Percentiles rank a stretch among this genome's conserved stretches.
phyloP scores from a whole-genome alignment of 2,888 invertebrate genomes.

The Celastrina argiolus region DNA sequence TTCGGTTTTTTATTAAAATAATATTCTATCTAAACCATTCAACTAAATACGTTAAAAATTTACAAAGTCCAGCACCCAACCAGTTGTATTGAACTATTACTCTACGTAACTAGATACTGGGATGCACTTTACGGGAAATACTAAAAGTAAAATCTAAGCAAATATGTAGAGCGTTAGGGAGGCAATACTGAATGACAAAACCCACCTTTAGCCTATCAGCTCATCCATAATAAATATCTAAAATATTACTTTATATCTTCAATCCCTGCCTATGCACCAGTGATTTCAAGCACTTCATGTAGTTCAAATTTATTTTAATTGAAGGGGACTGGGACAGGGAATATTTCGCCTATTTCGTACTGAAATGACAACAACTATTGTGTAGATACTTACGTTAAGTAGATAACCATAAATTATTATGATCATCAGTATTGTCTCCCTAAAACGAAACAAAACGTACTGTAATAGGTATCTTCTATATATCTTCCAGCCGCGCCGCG shows the following conservation, averaged over 20 bases:
- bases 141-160: conserved; percentile 55
- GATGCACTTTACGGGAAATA: conserved; percentile 69
- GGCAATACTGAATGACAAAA: conserved; percentile 52
- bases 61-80: conserved; percentile 65
- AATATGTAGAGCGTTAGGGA: conserved; percentile 40
- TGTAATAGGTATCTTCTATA: conserved; percentile 27
- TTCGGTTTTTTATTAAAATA: conserved; percentile 31
- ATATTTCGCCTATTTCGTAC: background rate
- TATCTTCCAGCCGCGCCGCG: conserved; percentile 26
- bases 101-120: conserved; percentile 68
- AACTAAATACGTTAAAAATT: conserved; percentile 41
- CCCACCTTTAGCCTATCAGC: background rate
- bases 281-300: background rate
- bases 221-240: no score
- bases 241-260: background rate
- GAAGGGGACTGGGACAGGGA: background rate
- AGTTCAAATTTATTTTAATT: background rate
- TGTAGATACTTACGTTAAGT: background rate
- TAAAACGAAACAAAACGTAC: conserved; percentile 21
- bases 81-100: conserved; percentile 45
- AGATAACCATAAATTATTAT: background rate
- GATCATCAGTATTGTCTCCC: conserved; percentile 28
- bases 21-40: conserved; percentile 46
- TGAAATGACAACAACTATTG: background rate
- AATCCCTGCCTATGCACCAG: background rate